These are phyloP conservation scores for Aspidoscelis tigris DNA, from an alignment of 2,113 vertebrate species.

Conservation along the genomic window DNA sequence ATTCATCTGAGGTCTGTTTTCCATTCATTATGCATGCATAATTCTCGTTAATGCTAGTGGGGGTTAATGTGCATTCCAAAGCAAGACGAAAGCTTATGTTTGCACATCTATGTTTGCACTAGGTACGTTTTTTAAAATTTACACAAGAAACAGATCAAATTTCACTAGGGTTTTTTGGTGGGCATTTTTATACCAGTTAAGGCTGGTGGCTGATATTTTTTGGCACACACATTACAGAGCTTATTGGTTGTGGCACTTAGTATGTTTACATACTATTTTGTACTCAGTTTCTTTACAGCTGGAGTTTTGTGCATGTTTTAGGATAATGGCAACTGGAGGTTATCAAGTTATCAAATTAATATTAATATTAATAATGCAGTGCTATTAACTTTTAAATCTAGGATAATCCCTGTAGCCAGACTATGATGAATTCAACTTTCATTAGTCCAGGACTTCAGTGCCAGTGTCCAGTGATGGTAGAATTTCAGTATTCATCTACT, in stretches of 20 bases:
- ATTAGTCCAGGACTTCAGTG: too few species aligned
- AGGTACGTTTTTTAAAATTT: slow-evolving; percentile 27
- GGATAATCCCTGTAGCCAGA: too few species aligned
- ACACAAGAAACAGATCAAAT: slow-evolving; percentile 7
- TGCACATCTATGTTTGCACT: slow-evolving; percentile 37
- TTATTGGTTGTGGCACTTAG: not conserved
- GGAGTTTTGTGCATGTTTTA: not conserved
- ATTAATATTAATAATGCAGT: not conserved
- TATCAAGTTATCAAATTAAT: not conserved
- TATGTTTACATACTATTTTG: not conserved
- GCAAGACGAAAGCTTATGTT: slow-evolving; percentile 38
- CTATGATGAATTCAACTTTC: too few species aligned
- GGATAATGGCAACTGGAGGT: not conserved
- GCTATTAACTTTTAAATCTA: too few species aligned
- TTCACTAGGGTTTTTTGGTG: slow-evolving; percentile 1
- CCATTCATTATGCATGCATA: slow-evolving; percentile 69
- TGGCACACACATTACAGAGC: not conserved
- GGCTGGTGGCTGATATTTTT: not conserved
- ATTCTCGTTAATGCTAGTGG: slow-evolving; percentile 66
- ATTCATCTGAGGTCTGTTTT: slow-evolving; percentile 62
- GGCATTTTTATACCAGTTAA: not conserved
- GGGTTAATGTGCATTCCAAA: slow-evolving; percentile 47
- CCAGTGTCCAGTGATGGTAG: too few species aligned
- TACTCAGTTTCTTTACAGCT: not conserved
- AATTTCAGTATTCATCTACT: too few species aligned